A percentile compares a stretch with the other conserved stretches of the same genome.
Conservation (phyloP, 1,140 invertebrate genomes). For the Stegodyphus mimosarum region DNA sequence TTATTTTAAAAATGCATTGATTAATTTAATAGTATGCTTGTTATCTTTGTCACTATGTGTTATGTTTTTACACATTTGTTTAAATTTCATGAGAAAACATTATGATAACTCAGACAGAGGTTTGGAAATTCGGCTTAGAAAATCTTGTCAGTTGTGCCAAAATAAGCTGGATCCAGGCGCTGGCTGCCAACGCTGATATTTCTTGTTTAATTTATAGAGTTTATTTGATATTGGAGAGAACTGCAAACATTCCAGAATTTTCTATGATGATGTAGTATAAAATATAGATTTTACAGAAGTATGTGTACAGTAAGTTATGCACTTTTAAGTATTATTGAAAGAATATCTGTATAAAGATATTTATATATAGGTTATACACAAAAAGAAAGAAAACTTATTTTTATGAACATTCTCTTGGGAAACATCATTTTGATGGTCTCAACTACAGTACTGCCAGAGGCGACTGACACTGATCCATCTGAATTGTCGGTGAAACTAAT, state of each 20-base stretch:
- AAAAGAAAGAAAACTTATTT: neutral
- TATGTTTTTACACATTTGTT: neutral
- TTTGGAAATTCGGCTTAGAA: neutral
- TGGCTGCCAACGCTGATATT: conserved; percentile 13
- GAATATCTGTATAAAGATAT: conserved; percentile 37
- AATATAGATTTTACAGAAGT: conserved; percentile 13
- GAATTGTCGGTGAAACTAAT: neutral
- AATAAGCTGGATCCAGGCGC: conserved; percentile 2
- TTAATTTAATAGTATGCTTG: neutral
- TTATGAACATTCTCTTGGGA: neutral
- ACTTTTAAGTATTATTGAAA: conserved; percentile 45
- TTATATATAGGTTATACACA: conserved; percentile 18
- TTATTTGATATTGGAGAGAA: conserved; percentile 23
- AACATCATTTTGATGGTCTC: neutral
- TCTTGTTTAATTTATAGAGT: conserved; percentile 29
- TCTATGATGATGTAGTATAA: neutral
- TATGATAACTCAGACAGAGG: too few relatives aligned
- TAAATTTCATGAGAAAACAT: too few relatives aligned
- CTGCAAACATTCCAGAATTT: neutral
- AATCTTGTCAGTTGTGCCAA: conserved; percentile 27
- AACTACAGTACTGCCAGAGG: neutral
- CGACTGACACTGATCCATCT: neutral
- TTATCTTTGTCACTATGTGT: neutral
- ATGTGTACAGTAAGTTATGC: conserved; percentile 46
- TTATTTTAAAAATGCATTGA: too few relatives aligned